Evolutionary conservation across 2,113 vertebrate genomes (phyloP).

Genomic region (Anoplopoma fimbria): DNA sequence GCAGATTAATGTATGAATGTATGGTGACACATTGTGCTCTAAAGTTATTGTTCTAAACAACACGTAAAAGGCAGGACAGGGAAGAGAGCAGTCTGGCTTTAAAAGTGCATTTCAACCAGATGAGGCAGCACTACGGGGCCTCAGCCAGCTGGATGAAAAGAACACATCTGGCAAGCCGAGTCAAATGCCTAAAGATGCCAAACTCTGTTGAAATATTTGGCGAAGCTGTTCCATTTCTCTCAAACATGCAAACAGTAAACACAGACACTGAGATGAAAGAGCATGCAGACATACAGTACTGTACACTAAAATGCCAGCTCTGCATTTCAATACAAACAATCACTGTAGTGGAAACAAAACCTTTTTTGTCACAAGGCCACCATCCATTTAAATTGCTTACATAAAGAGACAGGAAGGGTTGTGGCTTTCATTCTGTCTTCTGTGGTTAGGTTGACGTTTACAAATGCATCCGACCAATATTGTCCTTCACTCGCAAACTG

Average conservation of each 20-base stretch:
- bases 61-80: slow-evolving; percentile 2
- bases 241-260: slow-evolving; percentile 40
- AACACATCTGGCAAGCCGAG: slow-evolving; percentile 70
- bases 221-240: background rate
- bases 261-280: slow-evolving; percentile 17
- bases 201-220: slow-evolving; percentile 60
- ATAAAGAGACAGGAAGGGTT: slow-evolving; percentile 3
- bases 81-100: slow-evolving; percentile 15
- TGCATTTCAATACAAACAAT: slow-evolving; percentile 29
- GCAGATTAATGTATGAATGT: background rate
- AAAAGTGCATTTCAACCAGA: slow-evolving; percentile 58
- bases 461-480: background rate
- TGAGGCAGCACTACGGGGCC: slow-evolving; percentile 54
- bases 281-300: slow-evolving; percentile 5
- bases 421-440: background rate
- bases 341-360: background rate
- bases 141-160: slow-evolving; percentile 56
- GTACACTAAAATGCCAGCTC: background rate
- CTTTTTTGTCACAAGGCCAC: background rate
- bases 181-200: slow-evolving; percentile 42
- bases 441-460: slow-evolving; percentile 7
- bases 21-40: background rate
- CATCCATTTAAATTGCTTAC: slow-evolving; percentile 1
- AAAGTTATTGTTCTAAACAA: slow-evolving; percentile 19
- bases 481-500: background rate